Conservation (phyloP, 2,888 invertebrate species). For the Drosophila kanekoi region DNA sequence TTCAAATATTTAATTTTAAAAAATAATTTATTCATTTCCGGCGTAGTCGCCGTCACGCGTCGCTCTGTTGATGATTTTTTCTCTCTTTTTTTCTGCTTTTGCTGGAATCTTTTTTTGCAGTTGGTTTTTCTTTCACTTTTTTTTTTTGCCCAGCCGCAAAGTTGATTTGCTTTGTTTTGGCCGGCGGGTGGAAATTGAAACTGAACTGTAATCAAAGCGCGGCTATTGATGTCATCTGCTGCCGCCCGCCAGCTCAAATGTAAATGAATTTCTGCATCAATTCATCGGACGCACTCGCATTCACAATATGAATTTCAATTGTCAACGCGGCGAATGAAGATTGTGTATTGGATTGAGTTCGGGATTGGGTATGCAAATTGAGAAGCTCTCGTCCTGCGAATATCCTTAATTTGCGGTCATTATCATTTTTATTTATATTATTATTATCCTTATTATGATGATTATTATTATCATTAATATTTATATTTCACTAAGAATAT, state of each 20-base stretch:
- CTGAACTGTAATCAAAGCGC: slow-evolving; percentile 78
- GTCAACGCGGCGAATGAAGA: slow-evolving; percentile 18
- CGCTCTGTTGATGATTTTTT: slow-evolving; percentile 55
- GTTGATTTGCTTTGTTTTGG: slow-evolving; percentile 65
- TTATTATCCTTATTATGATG: no score
- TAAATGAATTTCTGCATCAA: slow-evolving; percentile 74
- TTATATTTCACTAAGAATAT: no score
- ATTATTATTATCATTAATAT: no score
- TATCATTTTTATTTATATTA: no score
- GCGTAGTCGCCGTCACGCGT: slow-evolving; percentile 39
- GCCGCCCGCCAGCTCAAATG: slow-evolving; percentile 49
- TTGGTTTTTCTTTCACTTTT: slow-evolving; percentile 7
- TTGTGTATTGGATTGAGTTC: neutral
- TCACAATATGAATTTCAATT: slow-evolving; percentile 75
- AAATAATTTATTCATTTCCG: slow-evolving; percentile 82
- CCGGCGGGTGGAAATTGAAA: slow-evolving; percentile 67
- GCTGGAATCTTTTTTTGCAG: slow-evolving; percentile 18
- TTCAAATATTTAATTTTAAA: slow-evolving; percentile 67
- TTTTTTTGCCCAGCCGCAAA: slow-evolving; percentile 51
- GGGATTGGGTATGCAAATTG: neutral
- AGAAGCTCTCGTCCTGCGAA: neutral
- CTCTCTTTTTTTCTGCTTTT: neutral
- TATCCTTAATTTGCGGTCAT: slow-evolving; percentile 1
- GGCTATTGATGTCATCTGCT: slow-evolving; percentile 73
- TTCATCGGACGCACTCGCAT: slow-evolving; percentile 56